Percentiles rank a stretch among this genome's conserved stretches.
Evolutionary conservation across 2,113 vertebrate genomes (phyloP).

Genomic region (Pseudolaguvia tuberculata): DNA sequence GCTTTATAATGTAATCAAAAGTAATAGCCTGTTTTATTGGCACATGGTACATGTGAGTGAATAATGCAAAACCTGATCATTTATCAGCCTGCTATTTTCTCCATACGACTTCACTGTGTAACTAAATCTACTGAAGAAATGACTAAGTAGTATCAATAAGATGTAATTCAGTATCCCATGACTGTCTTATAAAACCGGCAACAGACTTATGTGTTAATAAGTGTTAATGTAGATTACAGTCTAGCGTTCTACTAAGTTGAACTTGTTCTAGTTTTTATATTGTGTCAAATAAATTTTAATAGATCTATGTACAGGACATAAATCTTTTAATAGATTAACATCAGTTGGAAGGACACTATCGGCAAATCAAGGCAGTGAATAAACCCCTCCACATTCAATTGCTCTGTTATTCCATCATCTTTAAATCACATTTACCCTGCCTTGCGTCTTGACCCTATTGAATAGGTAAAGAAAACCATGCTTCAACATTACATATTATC

Average conservation of each 20-base stretch:
- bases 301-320: background rate
- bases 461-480: background rate
- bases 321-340: background rate
- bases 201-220: background rate
- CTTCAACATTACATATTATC: conserved; percentile 12
- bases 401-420: conserved; percentile 25
- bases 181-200: background rate
- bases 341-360: conserved; percentile 28
- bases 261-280: background rate
- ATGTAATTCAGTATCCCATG: background rate
- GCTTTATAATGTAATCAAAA: background rate
- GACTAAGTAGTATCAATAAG: background rate
- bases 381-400: conserved; percentile 36
- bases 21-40: background rate
- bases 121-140: background rate
- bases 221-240: background rate
- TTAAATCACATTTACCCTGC: background rate
- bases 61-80: conserved; percentile 8
- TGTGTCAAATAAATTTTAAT: background rate
- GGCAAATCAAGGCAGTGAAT: conserved; percentile 56
- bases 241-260: background rate
- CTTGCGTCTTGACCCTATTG: background rate
- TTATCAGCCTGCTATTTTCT: conserved; percentile 3
- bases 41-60: background rate
- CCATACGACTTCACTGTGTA: background rate